Percentiles rank a stretch among this genome's conserved stretches.
These are phyloP conservation scores for Amphiprion ocellaris DNA, from an alignment of 2,113 vertebrate species.

Conservation along the genomic window DNA sequence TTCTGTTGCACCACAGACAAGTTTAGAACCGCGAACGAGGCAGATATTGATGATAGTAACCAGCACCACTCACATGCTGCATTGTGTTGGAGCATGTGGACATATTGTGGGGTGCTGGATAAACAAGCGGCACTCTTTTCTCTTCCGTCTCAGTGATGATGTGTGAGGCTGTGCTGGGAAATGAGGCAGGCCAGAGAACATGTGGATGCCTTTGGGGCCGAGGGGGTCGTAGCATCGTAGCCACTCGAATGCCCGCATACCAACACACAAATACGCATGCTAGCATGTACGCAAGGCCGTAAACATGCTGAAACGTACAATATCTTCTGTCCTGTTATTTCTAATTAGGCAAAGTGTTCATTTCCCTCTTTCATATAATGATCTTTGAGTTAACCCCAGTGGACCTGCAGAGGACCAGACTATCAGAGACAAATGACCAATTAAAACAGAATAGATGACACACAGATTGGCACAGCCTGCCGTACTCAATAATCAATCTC, in stretches of 20 bases:
- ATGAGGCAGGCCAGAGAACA: conserved; percentile 63
- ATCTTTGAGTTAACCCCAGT: conserved; percentile 40
- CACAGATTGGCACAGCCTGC: conserved; percentile 31
- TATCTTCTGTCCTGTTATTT: conserved; percentile 22
- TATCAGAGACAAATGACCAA: conserved; percentile 69
- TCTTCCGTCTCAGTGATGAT: conserved; percentile 62
- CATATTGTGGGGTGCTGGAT: conserved; percentile 50
- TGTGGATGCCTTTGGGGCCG: conserved; percentile 59
- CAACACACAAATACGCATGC: conserved; percentile 21
- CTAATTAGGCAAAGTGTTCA: conserved; percentile 45
- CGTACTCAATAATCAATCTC: conserved; percentile 62
- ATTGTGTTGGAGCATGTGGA: conserved; percentile 44
- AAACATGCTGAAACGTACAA: conserved; percentile 45
- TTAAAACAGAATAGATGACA: conserved; percentile 64
- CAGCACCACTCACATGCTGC: conserved; percentile 41
- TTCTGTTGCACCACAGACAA: conserved; percentile 40
- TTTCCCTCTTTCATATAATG: conserved; percentile 20
- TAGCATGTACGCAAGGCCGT: background rate
- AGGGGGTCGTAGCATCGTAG: conserved; percentile 34
- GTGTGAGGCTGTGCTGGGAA: conserved; percentile 60
- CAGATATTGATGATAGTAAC: conserved; percentile 60
- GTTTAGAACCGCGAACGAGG: conserved; percentile 62
- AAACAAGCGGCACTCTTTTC: conserved; percentile 63
- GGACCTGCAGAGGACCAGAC: conserved; percentile 46
- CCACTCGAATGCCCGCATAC: conserved; percentile 13